Base-by-base conservation (phyloP, 2,113 vertebrate genomes). In the Pseudonaja textilis region DNA sequence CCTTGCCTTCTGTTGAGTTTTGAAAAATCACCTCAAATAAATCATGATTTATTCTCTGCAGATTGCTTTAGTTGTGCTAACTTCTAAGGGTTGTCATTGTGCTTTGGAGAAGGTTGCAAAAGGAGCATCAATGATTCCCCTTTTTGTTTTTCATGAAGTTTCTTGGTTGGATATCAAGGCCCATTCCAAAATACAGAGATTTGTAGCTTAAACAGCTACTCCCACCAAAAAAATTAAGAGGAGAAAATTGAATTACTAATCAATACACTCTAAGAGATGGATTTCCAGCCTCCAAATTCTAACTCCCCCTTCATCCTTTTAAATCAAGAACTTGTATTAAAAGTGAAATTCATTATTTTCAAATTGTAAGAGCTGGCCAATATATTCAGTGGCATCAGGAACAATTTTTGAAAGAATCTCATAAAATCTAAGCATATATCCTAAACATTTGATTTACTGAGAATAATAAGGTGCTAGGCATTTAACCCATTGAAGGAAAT, bases 401-500 rank as follows among this genome's bases (percentile, higher is more conserved):
- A 91, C 91, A 91, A 52, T 93, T 85, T 89, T 93, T 95, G 91
- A 74, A 56, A 96, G 39, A 93, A 61, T 54, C 22, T 89, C 54
- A 85, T 3, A 74, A 22, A 57, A 91, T 85, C 86, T 94, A 91
- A 87, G 88, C 69, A 95, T 93, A 89, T 64, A 54, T 39, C 85
- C 64, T 85, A 87, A 89, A 94, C 55, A 89, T 1, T 1, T 91
- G 90, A 96, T 95, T 97, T 95, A 93, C 56, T 92, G 9, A 52
- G 39, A 59, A 89, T 29, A 91, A 89, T 90, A 93, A 95, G 91
- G 74, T 93, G 69, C 90, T 93, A 94, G 93, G 94, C 91, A 93
- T 92, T 54, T 93, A 94, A 59, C 45, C 89, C 61, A 92, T 88
- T 29, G 59, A 52, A 88, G 90, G 90, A 92, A 94, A 89, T 57